Evolutionary conservation across 2,888 invertebrate genomes (phyloP), one percentile per base, ranked within the genome.

Genomic region (Melitaea athalia): DNA sequence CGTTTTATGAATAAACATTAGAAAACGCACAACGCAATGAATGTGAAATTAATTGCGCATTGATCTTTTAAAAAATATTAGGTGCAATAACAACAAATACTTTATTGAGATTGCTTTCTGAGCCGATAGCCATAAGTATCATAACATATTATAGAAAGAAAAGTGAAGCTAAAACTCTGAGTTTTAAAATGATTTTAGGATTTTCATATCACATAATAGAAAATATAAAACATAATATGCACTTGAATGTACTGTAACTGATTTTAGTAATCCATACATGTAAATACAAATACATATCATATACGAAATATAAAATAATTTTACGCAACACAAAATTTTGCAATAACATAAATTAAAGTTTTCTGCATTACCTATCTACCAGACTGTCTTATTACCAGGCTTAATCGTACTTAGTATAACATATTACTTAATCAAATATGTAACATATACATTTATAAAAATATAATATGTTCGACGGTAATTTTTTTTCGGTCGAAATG

Each of bases 1-100:
- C 15, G 49, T 17, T 52, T 61, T 64, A 66, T 70, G 63, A 64
- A 72, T 63, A 68, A 68, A 66, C 67, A 72, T 72, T 72, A 72
- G 70, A 72, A 72, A 72, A 70, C 64, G 68, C 43, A 53, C 53
- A 66, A 57, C 17, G 47, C 64, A 66, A 12, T 62, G 49, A 59
- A 59, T 67, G 62, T 53, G 17, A 38, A 45, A 63, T 65, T 59
- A 68, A 43, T 50, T 61, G 57, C 53, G 67, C 69, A 59, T 67
- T 49, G 52, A 64, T 69, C 43, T 68, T 63, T 55, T 67, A 61
- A 65, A 65, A 68, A 53, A 64, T 38, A 2, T 2, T 38, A 55
- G 53, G 14, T 55, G 10, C 42, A 57, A 42, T 57, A 57, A 42
- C 42, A 57, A 57, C 38, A 57, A 42, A 42, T 38, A 57, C 38